Conservation (phyloP, 1,140 invertebrate genomes). For the Wasmannia auropunctata region DNA sequence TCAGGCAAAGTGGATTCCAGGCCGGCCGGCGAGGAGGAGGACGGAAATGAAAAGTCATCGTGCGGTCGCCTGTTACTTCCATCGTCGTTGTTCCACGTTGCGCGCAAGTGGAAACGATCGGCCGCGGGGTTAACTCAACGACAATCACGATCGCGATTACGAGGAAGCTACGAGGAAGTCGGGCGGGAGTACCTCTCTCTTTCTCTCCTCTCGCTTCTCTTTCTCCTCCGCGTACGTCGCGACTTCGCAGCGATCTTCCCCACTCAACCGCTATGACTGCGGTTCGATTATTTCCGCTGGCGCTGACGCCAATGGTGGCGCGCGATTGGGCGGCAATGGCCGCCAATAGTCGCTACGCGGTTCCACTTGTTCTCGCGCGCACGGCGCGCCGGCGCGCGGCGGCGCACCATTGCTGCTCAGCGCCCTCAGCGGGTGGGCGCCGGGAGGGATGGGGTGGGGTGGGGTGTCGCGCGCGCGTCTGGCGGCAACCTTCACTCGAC, state of each 20-base stretch:
- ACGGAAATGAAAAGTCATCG: constrained; percentile 11
- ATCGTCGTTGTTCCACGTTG: neutral
- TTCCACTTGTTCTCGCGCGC: constrained; percentile 12
- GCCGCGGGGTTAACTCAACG: constrained; percentile 61
- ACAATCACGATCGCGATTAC: constrained; percentile 70
- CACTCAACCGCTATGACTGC: constrained; percentile 42
- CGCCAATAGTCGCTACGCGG: constrained; percentile 10
- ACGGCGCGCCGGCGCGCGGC: too few species aligned
- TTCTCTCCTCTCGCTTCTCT: constrained; percentile 60
- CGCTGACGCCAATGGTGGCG: neutral
- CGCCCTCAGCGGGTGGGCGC: constrained; percentile 45
- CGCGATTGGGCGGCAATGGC: neutral
- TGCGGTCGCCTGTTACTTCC: neutral
- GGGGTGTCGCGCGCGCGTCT: constrained; percentile 38
- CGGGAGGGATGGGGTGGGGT: neutral
- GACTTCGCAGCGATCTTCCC: constrained; percentile 52
- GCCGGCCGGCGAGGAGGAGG: neutral
- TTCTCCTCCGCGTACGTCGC: constrained; percentile 25
- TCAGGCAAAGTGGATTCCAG: neutral
- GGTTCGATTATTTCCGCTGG: constrained; percentile 83
- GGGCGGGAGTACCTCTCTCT: neutral
- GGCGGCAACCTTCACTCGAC: constrained; percentile 73
- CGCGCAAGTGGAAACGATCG: constrained; percentile 46
- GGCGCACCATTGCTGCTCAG: neutral
- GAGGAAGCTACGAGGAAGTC: constrained; percentile 82